Evolutionary conservation across 2,797 vertebrate species (phyloP).

Genomic region (Rhinogobio ventralis): DNA sequence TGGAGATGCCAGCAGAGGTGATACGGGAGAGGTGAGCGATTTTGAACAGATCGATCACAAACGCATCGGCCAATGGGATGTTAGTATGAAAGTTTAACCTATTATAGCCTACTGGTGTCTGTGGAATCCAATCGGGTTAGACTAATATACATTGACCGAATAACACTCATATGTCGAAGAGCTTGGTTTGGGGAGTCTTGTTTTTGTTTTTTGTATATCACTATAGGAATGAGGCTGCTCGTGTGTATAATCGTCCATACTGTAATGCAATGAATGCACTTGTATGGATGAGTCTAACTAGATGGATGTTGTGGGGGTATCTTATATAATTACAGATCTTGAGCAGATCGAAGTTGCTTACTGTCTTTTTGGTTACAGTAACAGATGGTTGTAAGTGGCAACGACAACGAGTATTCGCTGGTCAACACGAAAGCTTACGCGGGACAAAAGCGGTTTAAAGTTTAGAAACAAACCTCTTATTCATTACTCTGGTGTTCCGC

Average conservation of each 20-base stretch:
- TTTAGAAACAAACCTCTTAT: background rate
- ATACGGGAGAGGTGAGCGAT: slow-evolving; percentile 69
- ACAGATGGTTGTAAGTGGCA: background rate
- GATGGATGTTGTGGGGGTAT: background rate
- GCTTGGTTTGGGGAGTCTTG: background rate
- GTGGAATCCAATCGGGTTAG: background rate
- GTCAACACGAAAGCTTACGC: background rate
- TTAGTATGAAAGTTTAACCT: background rate
- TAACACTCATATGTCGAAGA: background rate
- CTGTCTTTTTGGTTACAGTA: background rate
- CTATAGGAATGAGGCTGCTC: background rate
- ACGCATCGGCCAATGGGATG: background rate
- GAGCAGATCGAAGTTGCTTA: background rate
- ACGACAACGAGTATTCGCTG: background rate
- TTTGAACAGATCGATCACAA: background rate
- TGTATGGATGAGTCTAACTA: background rate
- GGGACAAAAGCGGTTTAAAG: slow-evolving; percentile 13
- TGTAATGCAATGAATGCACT: background rate
- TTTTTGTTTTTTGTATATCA: background rate
- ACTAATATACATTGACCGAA: background rate
- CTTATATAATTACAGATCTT: background rate
- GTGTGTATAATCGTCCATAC: background rate
- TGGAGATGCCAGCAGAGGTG: slow-evolving; percentile 63
- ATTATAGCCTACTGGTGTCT: too few species aligned
- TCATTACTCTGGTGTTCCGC: slow-evolving; percentile 17